These are phyloP conservation scores for Anastatus disparis DNA, from an alignment of 1,140 invertebrate genomes.

Conservation along the genomic window DNA sequence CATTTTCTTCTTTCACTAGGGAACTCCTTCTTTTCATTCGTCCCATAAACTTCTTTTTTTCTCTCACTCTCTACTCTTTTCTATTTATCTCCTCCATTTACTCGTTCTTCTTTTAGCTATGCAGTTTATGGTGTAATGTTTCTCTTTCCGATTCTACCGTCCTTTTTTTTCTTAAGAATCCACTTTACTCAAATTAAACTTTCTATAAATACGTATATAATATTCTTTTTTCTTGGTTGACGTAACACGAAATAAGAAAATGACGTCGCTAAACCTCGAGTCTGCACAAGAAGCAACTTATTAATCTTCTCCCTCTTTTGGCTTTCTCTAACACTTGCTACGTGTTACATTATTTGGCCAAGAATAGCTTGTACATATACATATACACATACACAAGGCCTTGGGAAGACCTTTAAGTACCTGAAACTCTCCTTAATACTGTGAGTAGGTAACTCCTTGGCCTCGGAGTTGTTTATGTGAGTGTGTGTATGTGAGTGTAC, in stretches of 20 bases:
- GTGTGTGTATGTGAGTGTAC: background rate
- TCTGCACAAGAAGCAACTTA: constrained; percentile 17
- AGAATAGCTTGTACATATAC: background rate
- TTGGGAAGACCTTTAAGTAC: constrained; percentile 38
- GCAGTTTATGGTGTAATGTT: too few species aligned
- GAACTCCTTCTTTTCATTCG: background rate
- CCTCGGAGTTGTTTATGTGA: background rate
- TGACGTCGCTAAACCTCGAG: too few species aligned
- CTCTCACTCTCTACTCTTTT: background rate
- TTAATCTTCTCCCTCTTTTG: background rate
- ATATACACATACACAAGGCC: too few species aligned
- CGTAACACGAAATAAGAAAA: too few species aligned
- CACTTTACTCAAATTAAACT: too few species aligned
- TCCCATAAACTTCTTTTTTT: background rate
- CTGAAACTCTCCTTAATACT: constrained; percentile 43
- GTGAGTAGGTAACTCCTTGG: constrained; percentile 29
- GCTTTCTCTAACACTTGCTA: background rate
- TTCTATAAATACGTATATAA: too few species aligned
- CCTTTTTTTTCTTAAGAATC: too few species aligned
- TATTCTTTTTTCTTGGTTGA: too few species aligned
- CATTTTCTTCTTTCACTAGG: background rate
- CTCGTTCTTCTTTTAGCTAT: constrained; percentile 29
- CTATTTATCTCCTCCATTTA: background rate
- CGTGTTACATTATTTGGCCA: constrained; percentile 6
- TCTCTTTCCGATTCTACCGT: too few species aligned